Evolutionary conservation across 2,113 vertebrate species (phyloP), one percentile per base, ranked within the genome.

Genomic region (Proterorhinus semilunaris): DNA sequence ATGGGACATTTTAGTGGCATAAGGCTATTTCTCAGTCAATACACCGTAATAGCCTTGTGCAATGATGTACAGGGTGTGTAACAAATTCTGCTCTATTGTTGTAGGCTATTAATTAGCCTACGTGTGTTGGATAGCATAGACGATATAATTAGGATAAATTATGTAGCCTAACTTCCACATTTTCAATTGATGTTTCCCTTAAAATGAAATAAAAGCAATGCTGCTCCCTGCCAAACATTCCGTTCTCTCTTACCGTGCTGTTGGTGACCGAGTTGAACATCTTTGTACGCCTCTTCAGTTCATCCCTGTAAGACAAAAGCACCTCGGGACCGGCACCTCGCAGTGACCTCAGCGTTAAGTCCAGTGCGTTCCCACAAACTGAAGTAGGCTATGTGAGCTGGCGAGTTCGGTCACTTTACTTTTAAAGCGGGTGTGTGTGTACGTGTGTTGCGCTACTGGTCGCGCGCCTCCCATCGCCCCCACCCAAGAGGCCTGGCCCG

Each of bases 221-320:
- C 27, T 36, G 27, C 27, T 36, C 27, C 27, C 27, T 36, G 27
- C 27, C 27, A 27, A 27, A 27, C 27, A 27, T 27, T 27, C 3
- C 27, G 1, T 47, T 50, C 3, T 6, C 4, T 72, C 89, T 89
- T 62, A 90, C 89, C 82, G 55, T 8, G 46, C 74, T 84, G 74
- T 46, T 81, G 58, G 71, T 77, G 54, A 78, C 55, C 0, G 58
- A 65, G 69, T 81, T 78, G 13, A 83, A 87, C 87, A 87, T 89
- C 1, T 54, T 61, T 6, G 54, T 11, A 5, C 15, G 9, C 27
- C 62, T 36, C 68, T 49, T 21, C 21, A 16, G 62, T 13, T 3
- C 66, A 70, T 66, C n/a, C 59, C 62, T 45, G 51, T 17, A 72
- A 51, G 49, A 27, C 83, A 81, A 82, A 82, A 8, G n/a, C 55